A percentile compares a stretch with the other conserved stretches of the same genome.
These are phyloP conservation scores for Bettongia penicillata DNA, from an alignment of 2,113 vertebrate species.

Conservation along the genomic window DNA sequence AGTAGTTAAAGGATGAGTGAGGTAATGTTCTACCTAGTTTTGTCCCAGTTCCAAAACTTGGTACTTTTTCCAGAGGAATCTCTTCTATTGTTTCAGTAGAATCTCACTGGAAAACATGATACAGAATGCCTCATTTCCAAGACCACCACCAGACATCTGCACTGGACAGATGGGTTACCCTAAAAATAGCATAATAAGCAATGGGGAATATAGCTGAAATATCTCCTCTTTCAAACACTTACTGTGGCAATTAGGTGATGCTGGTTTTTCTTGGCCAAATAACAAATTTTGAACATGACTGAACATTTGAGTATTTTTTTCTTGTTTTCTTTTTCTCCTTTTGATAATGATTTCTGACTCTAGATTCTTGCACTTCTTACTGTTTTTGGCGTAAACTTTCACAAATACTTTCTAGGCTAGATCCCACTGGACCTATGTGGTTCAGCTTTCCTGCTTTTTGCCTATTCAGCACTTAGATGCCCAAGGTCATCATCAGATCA, in stretches of 20 bases:
- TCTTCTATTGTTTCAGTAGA: background rate
- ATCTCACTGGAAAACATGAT: background rate
- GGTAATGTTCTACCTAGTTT: background rate
- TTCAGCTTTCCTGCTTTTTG: background rate
- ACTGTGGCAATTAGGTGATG: background rate
- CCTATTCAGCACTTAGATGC: background rate
- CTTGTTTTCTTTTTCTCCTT: background rate
- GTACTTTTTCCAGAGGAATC: background rate
- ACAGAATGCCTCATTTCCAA: background rate
- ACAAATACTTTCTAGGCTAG: background rate
- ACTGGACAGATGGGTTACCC: background rate
- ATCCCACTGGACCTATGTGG: background rate
- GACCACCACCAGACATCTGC: background rate
- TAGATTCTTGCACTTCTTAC: background rate
- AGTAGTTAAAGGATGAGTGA: background rate
- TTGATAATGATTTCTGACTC: background rate
- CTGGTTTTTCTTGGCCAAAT: background rate
- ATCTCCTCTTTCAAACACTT: background rate
- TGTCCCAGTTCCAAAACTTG: background rate
- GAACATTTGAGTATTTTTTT: background rate
- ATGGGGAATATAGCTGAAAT: background rate
- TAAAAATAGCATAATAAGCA: background rate
- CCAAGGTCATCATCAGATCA: background rate
- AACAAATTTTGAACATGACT: background rate
- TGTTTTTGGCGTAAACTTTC: background rate